phyloP scores from a whole-genome alignment of 1,140 invertebrate genomes.

The Galleria mellonella region DNA sequence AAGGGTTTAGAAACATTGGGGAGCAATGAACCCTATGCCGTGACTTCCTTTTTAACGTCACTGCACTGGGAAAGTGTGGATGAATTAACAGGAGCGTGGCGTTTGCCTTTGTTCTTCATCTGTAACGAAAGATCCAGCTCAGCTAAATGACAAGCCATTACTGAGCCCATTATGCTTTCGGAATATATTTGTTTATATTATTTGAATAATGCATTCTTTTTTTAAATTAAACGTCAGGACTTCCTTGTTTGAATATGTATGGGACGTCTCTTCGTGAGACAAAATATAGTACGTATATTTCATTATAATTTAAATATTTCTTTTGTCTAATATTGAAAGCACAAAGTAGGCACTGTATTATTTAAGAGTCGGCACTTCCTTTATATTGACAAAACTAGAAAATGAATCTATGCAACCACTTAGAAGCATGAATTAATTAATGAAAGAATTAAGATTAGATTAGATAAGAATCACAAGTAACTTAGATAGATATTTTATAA shows the following conservation, averaged over 20 bases:
- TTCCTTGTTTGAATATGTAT: background rate
- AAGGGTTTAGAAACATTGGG: constrained; percentile 3
- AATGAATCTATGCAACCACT: too few relatives aligned
- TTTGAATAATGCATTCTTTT: constrained; percentile 14
- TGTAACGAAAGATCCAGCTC: constrained; percentile 32
- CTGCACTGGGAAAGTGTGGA: constrained; percentile 46
- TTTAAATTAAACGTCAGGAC: constrained; percentile 13
- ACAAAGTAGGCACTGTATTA: too few relatives aligned
- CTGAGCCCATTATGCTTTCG: constrained; percentile 27
- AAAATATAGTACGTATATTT: background rate
- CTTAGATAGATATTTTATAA: too few relatives aligned
- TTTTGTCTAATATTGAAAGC: too few relatives aligned
- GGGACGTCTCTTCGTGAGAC: background rate
- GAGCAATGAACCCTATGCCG: constrained; percentile 49
- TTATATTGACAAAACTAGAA: too few relatives aligned
- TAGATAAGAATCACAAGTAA: too few relatives aligned
- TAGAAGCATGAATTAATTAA: too few relatives aligned
- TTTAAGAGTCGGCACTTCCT: too few relatives aligned
- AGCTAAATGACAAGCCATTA: constrained; percentile 36
- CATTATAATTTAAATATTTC: too few relatives aligned
- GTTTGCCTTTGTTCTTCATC: constrained; percentile 47
- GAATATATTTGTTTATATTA: constrained; percentile 45
- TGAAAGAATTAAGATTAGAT: too few relatives aligned
- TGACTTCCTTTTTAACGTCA: constrained; percentile 66
- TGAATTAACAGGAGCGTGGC: constrained; percentile 54